These are phyloP conservation scores for Sitophilus oryzae DNA, from an alignment of 1,140 invertebrate genomes.

Conservation along the genomic window DNA sequence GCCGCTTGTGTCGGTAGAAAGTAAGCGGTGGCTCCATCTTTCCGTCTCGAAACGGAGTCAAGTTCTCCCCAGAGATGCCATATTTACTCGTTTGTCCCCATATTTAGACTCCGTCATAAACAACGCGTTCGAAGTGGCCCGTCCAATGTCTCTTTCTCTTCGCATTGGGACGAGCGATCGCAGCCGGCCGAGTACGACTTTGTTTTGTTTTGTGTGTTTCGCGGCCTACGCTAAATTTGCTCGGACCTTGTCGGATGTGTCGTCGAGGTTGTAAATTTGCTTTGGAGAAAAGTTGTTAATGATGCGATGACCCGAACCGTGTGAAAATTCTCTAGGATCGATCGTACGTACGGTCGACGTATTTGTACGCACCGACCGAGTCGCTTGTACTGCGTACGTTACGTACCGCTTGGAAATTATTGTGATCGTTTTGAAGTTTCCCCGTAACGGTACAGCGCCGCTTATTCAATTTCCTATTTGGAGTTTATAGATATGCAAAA, in stretches of 20 bases:
- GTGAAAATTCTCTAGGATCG: conserved; percentile 33
- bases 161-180: too few species aligned
- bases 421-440: too few species aligned
- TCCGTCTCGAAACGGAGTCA: conserved; percentile 13
- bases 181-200: too few species aligned
- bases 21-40: too few species aligned
- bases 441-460: too few species aligned
- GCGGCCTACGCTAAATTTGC: conserved; percentile 18
- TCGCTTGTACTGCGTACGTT: too few species aligned
- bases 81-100: conserved; percentile 14
- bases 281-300: conserved; percentile 11
- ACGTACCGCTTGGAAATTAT: too few species aligned
- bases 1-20: too few species aligned
- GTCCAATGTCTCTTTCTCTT: conserved; percentile 16
- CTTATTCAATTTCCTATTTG: too few species aligned
- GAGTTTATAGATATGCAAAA: too few species aligned
- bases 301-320: conserved; percentile 7
- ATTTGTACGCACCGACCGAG: too few species aligned
- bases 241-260: conserved; percentile 17
- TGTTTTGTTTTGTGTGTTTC: conserved; percentile 19
- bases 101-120: conserved; percentile 16
- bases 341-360: too few species aligned
- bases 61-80: conserved; percentile 14
- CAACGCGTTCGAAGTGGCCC: conserved; percentile 13
- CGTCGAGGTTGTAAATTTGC: conserved; percentile 15